phyloP scores from a whole-genome alignment of 2,797 vertebrate species.

The Hyperoplus immaculatus region DNA sequence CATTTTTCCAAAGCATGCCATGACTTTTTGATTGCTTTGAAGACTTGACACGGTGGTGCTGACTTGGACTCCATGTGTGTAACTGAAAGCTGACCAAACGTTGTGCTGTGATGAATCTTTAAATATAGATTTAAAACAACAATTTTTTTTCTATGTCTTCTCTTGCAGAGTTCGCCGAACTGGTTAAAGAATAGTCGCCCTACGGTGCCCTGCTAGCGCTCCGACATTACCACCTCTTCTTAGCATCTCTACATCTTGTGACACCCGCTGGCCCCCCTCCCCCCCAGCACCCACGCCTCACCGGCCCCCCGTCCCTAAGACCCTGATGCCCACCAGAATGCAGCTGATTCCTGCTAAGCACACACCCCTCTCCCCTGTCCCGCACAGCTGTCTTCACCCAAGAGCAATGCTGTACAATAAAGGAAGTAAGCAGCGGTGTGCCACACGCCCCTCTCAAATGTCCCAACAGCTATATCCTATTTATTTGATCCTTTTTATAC shows the following conservation, averaged over 20 bases:
- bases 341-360: conserved; percentile 41
- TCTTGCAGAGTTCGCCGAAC: conserved; percentile 91
- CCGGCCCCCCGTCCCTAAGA: conserved; percentile 3
- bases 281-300: conserved; percentile 28
- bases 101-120: not conserved
- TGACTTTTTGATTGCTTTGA: not conserved
- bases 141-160: conserved; percentile 38
- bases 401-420: conserved; percentile 28
- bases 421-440: conserved; percentile 40
- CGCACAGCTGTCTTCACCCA: conserved; percentile 28
- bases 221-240: conserved; percentile 62
- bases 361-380: conserved; percentile 27
- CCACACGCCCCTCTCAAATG: conserved; percentile 2
- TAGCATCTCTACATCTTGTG: conserved; percentile 64
- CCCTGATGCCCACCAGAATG: conserved; percentile 36
- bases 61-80: not conserved
- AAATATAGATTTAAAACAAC: not conserved
- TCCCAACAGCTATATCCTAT: conserved; percentile 68
- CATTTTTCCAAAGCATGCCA: not conserved
- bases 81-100: not conserved
- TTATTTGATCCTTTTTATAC: conserved; percentile 82
- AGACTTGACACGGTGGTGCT: no score
- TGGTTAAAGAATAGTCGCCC: conserved; percentile 92
- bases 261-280: conserved; percentile 20
- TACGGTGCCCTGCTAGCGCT: conserved; percentile 70